phyloP scores from a whole-genome alignment of 2,888 invertebrate genomes.

The Uloborus plumipes region DNA sequence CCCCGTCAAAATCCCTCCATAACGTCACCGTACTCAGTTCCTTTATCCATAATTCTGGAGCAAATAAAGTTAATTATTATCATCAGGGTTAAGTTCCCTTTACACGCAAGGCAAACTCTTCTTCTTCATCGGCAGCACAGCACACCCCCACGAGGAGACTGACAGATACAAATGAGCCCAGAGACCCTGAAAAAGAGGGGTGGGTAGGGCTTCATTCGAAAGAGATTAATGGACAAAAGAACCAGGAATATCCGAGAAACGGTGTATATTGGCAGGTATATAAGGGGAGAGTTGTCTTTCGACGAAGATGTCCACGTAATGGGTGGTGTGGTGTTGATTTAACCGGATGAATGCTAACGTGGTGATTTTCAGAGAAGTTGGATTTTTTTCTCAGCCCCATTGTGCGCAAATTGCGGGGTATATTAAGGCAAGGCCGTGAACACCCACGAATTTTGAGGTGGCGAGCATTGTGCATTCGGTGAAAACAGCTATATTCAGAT shows the following conservation, averaged over 20 bases:
- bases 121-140: too few species aligned
- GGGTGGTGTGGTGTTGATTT: constrained; percentile 24
- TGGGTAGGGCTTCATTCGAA: constrained; percentile 23
- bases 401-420: too few species aligned
- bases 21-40: too few species aligned
- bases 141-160: not conserved
- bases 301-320: constrained; percentile 29
- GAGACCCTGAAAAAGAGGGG: constrained; percentile 9
- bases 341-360: not conserved
- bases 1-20: too few species aligned
- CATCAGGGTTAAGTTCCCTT: too few species aligned
- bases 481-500: too few species aligned
- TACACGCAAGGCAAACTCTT: too few species aligned
- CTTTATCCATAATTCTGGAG: too few species aligned
- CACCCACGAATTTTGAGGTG: too few species aligned
- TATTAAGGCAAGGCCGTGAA: too few species aligned
- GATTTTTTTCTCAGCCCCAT: not conserved
- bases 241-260: constrained; percentile 20
- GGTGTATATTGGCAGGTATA: constrained; percentile 13
- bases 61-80: too few species aligned
- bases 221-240: constrained; percentile 48
- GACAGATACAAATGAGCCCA: constrained; percentile 47
- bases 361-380: constrained; percentile 2
- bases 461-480: too few species aligned
- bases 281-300: constrained; percentile 25